Evolutionary conservation across 1,140 invertebrate species (phyloP).

Genomic region (Belonocnema kinseyi): DNA sequence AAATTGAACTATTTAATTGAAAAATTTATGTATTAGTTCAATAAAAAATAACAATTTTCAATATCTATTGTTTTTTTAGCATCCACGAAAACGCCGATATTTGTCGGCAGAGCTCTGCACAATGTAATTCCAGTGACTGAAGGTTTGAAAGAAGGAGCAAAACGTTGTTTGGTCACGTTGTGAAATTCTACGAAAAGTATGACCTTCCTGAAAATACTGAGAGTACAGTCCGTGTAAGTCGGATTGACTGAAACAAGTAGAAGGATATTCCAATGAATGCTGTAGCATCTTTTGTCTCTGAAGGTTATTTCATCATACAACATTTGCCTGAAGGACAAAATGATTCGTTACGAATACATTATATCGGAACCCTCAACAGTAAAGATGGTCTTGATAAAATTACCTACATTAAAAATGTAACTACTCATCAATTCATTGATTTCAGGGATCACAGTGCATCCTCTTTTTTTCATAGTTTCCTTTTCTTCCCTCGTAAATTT

Average conservation of each 20-base stretch:
- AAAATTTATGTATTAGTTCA: no score
- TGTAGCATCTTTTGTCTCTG: slow-evolving; percentile 74
- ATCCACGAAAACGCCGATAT: slow-evolving; percentile 74
- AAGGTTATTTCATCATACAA: slow-evolving; percentile 73
- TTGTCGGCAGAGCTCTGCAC: slow-evolving; percentile 83
- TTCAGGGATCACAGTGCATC: no score
- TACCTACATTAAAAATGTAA: no score
- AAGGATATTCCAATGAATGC: slow-evolving; percentile 78
- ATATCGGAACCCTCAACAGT: slow-evolving; percentile 82
- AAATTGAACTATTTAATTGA: no score
- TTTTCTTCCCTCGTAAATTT: no score
- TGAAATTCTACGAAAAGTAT: slow-evolving; percentile 79
- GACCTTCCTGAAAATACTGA: slow-evolving; percentile 87
- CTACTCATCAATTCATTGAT: no score
- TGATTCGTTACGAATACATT: slow-evolving; percentile 74
- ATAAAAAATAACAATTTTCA: not conserved
- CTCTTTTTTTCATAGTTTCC: no score
- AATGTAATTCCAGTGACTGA: slow-evolving; percentile 84
- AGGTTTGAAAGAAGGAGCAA: slow-evolving; percentile 70
- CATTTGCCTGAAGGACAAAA: slow-evolving; percentile 61
- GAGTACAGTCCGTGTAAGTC: slow-evolving; percentile 83
- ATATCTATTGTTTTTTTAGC: no score
- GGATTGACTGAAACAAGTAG: slow-evolving; percentile 84
- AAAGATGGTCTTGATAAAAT: slow-evolving; percentile 81
- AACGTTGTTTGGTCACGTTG: slow-evolving; percentile 80